Evolutionary conservation across 2,888 invertebrate genomes (phyloP).

Genomic region (Euclidia mi): DNA sequence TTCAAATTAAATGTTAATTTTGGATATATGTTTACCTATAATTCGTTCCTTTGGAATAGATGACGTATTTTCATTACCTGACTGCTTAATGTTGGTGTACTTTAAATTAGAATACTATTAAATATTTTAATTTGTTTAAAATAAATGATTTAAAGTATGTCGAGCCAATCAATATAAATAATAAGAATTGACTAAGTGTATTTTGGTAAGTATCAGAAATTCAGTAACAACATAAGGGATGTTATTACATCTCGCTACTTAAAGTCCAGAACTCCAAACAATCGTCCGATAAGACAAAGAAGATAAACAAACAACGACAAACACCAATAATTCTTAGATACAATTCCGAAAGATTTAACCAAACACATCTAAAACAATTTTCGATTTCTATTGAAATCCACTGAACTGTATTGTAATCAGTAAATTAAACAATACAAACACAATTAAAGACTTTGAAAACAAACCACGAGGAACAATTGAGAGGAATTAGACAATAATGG

Average conservation of each 20-base stretch:
- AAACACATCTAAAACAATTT: constrained; percentile 57
- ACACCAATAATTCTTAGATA: constrained; percentile 49
- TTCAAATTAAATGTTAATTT: no score
- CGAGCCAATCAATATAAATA: no score
- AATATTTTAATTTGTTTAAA: no score
- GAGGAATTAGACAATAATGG: constrained; percentile 52
- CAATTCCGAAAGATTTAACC: constrained; percentile 47
- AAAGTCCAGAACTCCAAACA: constrained; percentile 14
- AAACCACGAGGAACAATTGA: constrained; percentile 48
- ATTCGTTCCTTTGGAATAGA: no score
- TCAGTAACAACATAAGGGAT: not conserved
- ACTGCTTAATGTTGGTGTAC: no score
- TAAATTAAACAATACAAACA: constrained; percentile 57
- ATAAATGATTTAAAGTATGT: no score
- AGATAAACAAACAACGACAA: constrained; percentile 38
- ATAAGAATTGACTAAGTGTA: no score
- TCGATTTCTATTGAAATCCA: constrained; percentile 52
- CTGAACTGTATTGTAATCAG: constrained; percentile 53
- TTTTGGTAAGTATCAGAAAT: not conserved
- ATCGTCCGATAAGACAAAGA: constrained; percentile 22
- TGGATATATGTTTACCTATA: no score
- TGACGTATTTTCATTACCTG: no score
- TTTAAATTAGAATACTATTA: no score
- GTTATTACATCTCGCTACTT: constrained; percentile 11
- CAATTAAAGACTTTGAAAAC: constrained; percentile 34